Conservation (phyloP, 2,888 invertebrate genomes). For the Tachina fera region DNA sequence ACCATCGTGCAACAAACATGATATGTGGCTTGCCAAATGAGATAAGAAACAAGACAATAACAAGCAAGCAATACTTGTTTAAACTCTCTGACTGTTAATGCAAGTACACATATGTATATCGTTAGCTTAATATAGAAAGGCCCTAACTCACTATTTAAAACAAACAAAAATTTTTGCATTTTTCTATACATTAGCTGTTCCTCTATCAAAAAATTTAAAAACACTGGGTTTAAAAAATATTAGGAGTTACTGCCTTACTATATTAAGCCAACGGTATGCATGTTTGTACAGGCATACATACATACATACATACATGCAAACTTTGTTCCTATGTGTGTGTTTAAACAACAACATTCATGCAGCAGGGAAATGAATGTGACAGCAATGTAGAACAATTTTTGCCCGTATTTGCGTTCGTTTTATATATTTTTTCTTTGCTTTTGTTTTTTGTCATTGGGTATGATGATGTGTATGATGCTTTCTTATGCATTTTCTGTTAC, state of each 20-base stretch:
- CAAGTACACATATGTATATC: too few relatives aligned
- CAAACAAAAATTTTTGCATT: too few relatives aligned
- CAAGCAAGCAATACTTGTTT: conserved; percentile 67
- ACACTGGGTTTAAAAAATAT: too few relatives aligned
- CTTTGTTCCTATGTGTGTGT: background rate
- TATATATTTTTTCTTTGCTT: background rate
- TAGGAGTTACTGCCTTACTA: too few relatives aligned
- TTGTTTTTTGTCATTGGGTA: conserved; percentile 10
- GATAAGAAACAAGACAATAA: conserved; percentile 72
- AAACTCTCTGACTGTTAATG: conserved; percentile 25
- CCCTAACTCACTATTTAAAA: too few relatives aligned
- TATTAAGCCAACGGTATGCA: too few relatives aligned
- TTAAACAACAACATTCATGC: conserved; percentile 59
- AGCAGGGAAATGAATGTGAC: conserved; percentile 68
- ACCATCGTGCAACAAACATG: conserved; percentile 67
- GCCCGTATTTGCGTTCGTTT: conserved; percentile 1
- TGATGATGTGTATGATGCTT: conserved; percentile 39
- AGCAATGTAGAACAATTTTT: conserved; percentile 64
- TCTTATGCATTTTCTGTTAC: conserved; percentile 54
- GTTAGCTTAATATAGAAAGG: too few relatives aligned
- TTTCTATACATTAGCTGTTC: too few relatives aligned
- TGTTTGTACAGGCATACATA: too few relatives aligned
- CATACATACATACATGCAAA: too few relatives aligned
- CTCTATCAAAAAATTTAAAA: too few relatives aligned
- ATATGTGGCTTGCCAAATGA: conserved; percentile 72